These are phyloP conservation scores for human DNA, from an alignment of 2,113 vertebrate genomes.

Conservation along the genomic window DNA sequence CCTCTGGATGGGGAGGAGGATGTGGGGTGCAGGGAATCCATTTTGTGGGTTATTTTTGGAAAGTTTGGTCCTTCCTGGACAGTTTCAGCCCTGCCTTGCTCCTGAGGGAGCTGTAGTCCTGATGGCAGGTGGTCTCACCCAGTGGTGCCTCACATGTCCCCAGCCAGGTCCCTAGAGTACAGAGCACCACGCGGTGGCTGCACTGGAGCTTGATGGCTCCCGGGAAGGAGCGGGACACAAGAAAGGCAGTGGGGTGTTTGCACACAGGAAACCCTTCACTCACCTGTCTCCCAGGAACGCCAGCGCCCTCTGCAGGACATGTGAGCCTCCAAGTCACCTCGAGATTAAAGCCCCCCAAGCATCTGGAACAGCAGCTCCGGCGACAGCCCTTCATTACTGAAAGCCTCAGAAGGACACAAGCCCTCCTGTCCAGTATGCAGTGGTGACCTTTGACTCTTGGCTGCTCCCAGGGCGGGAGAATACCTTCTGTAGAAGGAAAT, in stretches of 20 bases:
- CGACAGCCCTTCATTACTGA: neutral
- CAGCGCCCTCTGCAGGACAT: neutral
- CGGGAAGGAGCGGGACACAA: neutral
- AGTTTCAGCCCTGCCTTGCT: neutral
- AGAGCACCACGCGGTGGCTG: fast-evolving
- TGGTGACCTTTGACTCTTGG: neutral
- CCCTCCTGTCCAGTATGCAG: too few species aligned
- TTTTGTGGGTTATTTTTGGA: neutral
- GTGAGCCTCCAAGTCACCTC: neutral
- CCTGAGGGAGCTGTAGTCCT: fast-evolving
- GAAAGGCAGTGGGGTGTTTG: neutral
- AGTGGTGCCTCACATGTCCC: neutral
- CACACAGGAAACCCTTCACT: neutral
- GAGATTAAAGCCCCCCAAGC: neutral
- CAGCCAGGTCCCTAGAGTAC: fast-evolving
- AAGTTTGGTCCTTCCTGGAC: neutral
- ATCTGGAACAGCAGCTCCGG: neutral
- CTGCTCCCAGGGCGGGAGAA: neutral
- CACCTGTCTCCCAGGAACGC: neutral
- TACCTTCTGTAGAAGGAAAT: fast-evolving
- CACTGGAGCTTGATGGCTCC: neutral
- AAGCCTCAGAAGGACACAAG: neutral
- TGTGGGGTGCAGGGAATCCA: neutral
- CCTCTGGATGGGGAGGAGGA: neutral
- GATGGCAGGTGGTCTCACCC: too few species aligned